Base-by-base conservation (phyloP, 2,113 vertebrate genomes). In the Agelaius phoeniceus region DNA sequence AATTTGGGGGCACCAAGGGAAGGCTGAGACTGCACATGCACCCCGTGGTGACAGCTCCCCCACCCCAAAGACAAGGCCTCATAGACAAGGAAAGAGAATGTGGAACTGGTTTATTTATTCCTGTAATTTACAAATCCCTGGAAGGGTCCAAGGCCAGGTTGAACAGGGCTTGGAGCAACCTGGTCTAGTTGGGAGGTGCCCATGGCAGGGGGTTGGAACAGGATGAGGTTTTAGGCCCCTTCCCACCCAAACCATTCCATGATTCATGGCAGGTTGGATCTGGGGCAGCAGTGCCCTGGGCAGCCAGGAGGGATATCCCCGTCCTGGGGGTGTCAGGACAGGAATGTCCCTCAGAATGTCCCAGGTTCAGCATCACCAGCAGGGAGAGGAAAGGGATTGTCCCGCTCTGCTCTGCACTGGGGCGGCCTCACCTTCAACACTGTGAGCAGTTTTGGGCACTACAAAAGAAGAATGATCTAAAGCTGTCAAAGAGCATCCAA, bases 351-450 rank as follows among this genome's bases (percentile, higher is more conserved):
- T 31, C 54, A 31, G 54, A 33, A n/a, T 58, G 55, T n/a, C 33
- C 57, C 57, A 58, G n/a, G 46, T 3, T 10, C 59, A 58, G 68
- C 51, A 44, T n/a, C 5, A 4, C 18, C 13, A 16, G 61, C 37
- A 2, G 9, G 39, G 39, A 37, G 17, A 83, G 30, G 24, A 30
- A 33, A 23, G 48, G 46, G 17, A 37, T 62, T 35, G 87, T 55
- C 48, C 48, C 0, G 0, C 39, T 46, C 39, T 75, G 46, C 61
- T 68, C 62, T 62, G 39, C 16, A 9, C 46, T 4, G 5, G n/a
- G 16, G 33, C 0, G 1, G 74, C 54, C 65, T 39, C 65, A 41
- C 26, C 63, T n/a, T 4, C 11, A 48, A 26, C 13, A 15, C 4
- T 23, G n/a, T 10, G n/a, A 39, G 18, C 30, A 49, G 27, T 37